Conservation (phyloP, 2,888 invertebrate species). For the Ctena decussata region DNA sequence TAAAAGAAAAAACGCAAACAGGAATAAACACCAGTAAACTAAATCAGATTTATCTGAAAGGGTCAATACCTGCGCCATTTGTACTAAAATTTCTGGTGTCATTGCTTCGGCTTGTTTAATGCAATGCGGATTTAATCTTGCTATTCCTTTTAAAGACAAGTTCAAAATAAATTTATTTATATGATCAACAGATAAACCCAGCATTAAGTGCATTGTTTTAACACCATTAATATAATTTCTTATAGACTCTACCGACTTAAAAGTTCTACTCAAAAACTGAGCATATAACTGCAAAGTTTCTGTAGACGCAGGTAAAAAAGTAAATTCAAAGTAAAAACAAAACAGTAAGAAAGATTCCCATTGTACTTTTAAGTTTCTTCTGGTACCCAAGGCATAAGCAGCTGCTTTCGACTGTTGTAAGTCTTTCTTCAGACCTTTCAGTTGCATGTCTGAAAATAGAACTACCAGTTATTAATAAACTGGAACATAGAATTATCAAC, state of each 20-base stretch:
- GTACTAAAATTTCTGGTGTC: not conserved
- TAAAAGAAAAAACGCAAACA: too few species aligned
- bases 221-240: too few species aligned
- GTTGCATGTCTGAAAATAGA: too few species aligned
- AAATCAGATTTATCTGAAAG: not conserved
- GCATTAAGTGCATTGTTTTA: not conserved
- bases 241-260: too few species aligned
- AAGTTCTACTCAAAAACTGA: too few species aligned
- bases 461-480: too few species aligned
- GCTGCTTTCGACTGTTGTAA: not conserved
- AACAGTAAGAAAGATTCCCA: not conserved
- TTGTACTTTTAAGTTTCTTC: not conserved
- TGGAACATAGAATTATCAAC: too few species aligned
- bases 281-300: not conserved
- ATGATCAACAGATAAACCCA: not conserved
- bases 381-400: not conserved
- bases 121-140: not conserved
- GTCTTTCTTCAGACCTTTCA: not conserved
- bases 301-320: not conserved
- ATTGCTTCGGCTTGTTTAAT: not conserved
- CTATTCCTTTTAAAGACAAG: too few species aligned
- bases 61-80: not conserved
- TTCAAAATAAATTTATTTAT: not conserved
- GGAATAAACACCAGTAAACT: not conserved
- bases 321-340: too few species aligned